Percentiles rank a stretch among this genome's conserved stretches.
phyloP scores from a whole-genome alignment of 2,113 vertebrate genomes.

The Genyomyrus donnyi region DNA sequence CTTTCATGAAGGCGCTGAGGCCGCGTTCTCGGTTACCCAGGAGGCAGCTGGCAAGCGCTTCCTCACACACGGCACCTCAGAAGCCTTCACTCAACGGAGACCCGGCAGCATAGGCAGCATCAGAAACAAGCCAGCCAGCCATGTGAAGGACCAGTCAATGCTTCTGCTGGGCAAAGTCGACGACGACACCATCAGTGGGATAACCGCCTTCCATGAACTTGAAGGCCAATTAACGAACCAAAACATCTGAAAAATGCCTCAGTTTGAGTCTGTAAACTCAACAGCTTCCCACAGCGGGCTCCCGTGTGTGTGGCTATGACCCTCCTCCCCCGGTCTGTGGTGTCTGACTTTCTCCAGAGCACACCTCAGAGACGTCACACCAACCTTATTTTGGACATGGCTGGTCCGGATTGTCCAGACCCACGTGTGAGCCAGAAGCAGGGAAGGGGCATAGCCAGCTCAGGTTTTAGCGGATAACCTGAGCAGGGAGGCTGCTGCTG shows the following conservation, averaged over 20 bases:
- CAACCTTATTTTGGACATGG: background rate
- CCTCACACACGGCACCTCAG: background rate
- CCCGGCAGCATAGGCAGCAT: conserved; percentile 17
- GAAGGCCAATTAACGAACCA: background rate
- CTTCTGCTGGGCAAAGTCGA: conserved; percentile 33
- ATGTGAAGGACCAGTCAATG: conserved; percentile 35
- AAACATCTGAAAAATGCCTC: background rate
- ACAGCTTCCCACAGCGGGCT: background rate
- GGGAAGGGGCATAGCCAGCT: background rate
- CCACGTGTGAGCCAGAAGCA: background rate
- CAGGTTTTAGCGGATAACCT: background rate
- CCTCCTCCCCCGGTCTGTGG: background rate
- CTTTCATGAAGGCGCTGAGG: background rate
- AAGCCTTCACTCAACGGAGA: background rate
- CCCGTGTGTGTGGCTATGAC: background rate
- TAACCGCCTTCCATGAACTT: background rate
- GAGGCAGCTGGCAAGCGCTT: background rate
- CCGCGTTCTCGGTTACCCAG: background rate
- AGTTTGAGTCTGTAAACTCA: background rate
- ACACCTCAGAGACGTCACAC: background rate
- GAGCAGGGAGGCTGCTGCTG: background rate
- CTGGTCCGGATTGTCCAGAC: background rate
- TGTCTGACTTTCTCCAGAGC: background rate
- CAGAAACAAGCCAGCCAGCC: conserved; percentile 23
- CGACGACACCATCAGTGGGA: background rate